Evolutionary conservation across 2,888 invertebrate species (phyloP).

Genomic region (Hydraecia micacea): DNA sequence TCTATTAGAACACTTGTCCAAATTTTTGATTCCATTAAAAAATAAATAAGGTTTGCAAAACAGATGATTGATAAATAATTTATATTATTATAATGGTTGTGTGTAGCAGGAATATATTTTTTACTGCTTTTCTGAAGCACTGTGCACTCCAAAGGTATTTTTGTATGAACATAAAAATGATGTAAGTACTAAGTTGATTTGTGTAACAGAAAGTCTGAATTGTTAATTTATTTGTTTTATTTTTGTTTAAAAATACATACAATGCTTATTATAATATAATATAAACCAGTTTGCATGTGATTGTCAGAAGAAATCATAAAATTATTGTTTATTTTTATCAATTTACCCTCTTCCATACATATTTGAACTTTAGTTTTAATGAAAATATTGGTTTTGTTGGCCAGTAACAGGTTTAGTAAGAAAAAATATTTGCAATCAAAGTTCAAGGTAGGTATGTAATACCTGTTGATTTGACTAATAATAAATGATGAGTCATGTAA

Average conservation of each 20-base stretch:
- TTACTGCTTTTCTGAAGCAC: conserved; percentile 22
- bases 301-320: conserved; percentile 30
- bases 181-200: conserved; percentile 39
- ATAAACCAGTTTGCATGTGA: conserved; percentile 24
- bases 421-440: conserved; percentile 17
- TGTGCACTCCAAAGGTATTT: conserved; percentile 37
- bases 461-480: conserved; percentile 8
- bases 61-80: conserved; percentile 22
- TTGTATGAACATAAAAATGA: conserved; percentile 40
- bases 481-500: conserved; percentile 35
- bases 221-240: conserved; percentile 55
- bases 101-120: conserved; percentile 33
- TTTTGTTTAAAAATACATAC: conserved; percentile 38
- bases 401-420: conserved; percentile 2
- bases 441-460: conserved; percentile 33
- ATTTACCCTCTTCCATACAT: conserved; percentile 10
- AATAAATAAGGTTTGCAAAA: conserved; percentile 3
- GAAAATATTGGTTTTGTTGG: conserved; percentile 6
- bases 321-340: conserved; percentile 22
- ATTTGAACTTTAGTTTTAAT: neutral
- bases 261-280: conserved; percentile 16
- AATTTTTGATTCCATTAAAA: conserved; percentile 10
- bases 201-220: conserved; percentile 65
- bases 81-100: conserved; percentile 24
- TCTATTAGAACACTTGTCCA: neutral